Percentiles rank a stretch among this genome's conserved stretches.
These are phyloP conservation scores for Rhingia campestris DNA, from an alignment of 2,888 invertebrate genomes.

Conservation along the genomic window DNA sequence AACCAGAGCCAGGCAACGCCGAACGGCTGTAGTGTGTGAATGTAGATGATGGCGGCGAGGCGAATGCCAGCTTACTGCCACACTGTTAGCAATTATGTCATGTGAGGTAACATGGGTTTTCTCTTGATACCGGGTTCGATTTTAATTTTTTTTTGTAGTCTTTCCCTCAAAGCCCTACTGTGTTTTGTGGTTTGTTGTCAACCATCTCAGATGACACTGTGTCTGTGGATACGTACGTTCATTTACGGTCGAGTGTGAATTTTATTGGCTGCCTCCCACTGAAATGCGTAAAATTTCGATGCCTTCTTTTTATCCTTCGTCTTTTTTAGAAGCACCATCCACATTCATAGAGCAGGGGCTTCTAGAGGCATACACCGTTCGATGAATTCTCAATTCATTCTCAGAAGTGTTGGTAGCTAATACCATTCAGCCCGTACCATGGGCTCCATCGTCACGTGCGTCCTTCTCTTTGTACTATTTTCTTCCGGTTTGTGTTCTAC, in stretches of 20 bases:
- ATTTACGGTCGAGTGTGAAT: slow-evolving; percentile 38
- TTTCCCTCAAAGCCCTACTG: slow-evolving; percentile 4
- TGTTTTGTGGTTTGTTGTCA: slow-evolving; percentile 61
- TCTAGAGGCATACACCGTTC: slow-evolving; percentile 28
- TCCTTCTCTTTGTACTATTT: slow-evolving; percentile 55
- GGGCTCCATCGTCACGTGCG: neutral
- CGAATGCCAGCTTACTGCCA: slow-evolving; percentile 39
- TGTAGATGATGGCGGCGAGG: slow-evolving; percentile 19
- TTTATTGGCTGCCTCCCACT: slow-evolving; percentile 60
- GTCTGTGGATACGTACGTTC: slow-evolving; percentile 16
- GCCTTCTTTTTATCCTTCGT: slow-evolving; percentile 10
- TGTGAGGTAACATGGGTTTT: slow-evolving; percentile 67
- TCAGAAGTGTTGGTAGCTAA: slow-evolving; percentile 40
- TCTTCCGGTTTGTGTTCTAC: slow-evolving; percentile 70
- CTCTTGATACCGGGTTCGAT: slow-evolving; percentile 58
- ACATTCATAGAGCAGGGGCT: neutral
- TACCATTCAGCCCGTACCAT: neutral
- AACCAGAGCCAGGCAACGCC: slow-evolving; percentile 2
- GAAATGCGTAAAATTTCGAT: slow-evolving; percentile 30
- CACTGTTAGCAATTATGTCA: slow-evolving; percentile 68
- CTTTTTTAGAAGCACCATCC: neutral
- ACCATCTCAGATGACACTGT: slow-evolving; percentile 62
- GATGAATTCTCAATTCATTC: slow-evolving; percentile 63
- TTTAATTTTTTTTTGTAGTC: neutral
- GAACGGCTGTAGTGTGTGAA: slow-evolving; percentile 1